Conservation (phyloP, 2,888 invertebrate species). For the Drosophila kokeensis region DNA sequence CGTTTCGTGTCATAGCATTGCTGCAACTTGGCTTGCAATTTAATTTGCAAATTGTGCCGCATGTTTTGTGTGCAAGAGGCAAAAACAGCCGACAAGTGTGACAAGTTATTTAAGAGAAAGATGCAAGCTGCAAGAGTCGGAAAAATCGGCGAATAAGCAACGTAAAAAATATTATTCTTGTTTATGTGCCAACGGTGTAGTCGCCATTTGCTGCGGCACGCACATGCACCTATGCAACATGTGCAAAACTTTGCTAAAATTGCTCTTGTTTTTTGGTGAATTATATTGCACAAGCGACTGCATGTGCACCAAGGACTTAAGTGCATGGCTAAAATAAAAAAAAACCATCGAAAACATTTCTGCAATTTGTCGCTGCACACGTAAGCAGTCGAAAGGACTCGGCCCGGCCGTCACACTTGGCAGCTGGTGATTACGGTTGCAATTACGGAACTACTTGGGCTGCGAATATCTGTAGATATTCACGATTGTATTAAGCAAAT, state of each 20-base stretch:
- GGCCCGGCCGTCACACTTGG: conserved; percentile 9
- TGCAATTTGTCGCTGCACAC: conserved; percentile 60
- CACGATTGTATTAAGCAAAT: conserved; percentile 16
- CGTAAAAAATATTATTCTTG: conserved; percentile 61
- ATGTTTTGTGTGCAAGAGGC: conserved; percentile 33
- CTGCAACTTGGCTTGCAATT: conserved; percentile 35
- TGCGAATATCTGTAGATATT: neutral
- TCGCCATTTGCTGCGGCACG: conserved; percentile 20
- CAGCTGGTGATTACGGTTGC: conserved; percentile 9
- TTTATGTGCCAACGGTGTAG: conserved; percentile 31
- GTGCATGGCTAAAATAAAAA: conserved; percentile 2
- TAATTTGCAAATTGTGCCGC: conserved; percentile 38
- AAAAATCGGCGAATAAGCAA: conserved; percentile 27
- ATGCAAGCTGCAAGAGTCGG: conserved; percentile 54
- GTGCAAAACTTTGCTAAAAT: conserved; percentile 51
- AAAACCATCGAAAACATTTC: conserved; percentile 6
- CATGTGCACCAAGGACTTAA: conserved; percentile 37
- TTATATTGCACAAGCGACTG: conserved; percentile 39
- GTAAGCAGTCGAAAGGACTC: conserved; percentile 49
- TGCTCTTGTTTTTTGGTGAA: conserved; percentile 8
- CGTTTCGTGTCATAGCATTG: conserved; percentile 5
- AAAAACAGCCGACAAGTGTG: conserved; percentile 41
- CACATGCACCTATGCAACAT: conserved; percentile 65
- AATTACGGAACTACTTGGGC: conserved; percentile 41
- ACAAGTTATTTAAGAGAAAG: conserved; percentile 63